Conservation (phyloP, 2,888 invertebrate genomes). For the Cyclophora albipunctata region DNA sequence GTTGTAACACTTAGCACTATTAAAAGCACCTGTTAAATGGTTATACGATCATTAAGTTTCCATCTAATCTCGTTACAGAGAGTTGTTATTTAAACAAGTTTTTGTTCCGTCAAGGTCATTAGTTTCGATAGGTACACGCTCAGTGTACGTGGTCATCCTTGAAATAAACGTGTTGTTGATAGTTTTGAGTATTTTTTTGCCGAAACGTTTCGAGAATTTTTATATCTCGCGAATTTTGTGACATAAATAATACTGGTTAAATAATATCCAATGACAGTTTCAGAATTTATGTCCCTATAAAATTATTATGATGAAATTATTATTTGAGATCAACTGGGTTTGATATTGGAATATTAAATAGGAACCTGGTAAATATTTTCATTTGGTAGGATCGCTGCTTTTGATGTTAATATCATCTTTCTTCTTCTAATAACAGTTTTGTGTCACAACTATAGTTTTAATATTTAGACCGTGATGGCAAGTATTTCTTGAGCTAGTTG, state of each 20-base stretch:
- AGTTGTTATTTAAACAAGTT: conserved; percentile 34
- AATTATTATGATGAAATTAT: no score
- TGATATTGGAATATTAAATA: no score
- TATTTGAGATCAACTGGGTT: no score
- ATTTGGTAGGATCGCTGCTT: no score
- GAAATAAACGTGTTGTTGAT: conserved; percentile 20
- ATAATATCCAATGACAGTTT: not conserved
- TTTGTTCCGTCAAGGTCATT: conserved; percentile 31
- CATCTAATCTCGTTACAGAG: conserved; percentile 21
- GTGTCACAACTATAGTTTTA: no score
- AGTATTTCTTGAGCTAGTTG: conserved; percentile 29
- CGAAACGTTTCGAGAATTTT: conserved; percentile 11
- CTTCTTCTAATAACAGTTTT: no score
- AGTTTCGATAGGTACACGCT: conserved; percentile 17
- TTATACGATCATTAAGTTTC: conserved; percentile 4
- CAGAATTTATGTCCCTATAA: no score
- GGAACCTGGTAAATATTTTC: no score
- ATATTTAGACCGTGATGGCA: no score
- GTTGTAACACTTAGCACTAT: conserved; percentile 9
- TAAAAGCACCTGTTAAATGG: not conserved
- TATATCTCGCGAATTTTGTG: conserved; percentile 6
- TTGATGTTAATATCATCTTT: no score
- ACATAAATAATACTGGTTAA: conserved; percentile 7
- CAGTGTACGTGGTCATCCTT: conserved; percentile 21
- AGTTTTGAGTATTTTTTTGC: conserved; percentile 17